phyloP scores from a whole-genome alignment of 2,113 vertebrate genomes.

The Tragelaphus imberbis region DNA sequence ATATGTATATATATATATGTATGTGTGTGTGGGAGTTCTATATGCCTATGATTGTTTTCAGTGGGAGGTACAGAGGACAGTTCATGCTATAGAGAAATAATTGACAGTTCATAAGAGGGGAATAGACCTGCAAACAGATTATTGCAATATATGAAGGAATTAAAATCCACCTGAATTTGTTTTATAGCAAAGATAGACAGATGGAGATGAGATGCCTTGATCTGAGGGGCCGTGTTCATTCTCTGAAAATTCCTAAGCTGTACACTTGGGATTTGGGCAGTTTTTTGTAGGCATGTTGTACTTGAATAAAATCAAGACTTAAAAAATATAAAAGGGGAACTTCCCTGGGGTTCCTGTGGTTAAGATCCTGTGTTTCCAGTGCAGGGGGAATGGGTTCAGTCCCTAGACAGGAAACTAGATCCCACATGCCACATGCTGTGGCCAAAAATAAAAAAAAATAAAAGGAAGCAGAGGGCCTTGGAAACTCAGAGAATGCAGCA shows the following conservation, averaged over 20 bases:
- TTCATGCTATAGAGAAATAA: neutral
- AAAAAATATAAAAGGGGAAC: neutral
- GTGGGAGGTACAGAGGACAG: neutral
- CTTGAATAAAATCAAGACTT: neutral
- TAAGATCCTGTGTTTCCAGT: neutral
- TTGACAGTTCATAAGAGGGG: neutral
- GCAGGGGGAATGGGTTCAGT: neutral
- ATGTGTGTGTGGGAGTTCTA: neutral
- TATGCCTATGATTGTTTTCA: neutral
- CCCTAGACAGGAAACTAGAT: neutral
- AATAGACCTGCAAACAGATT: neutral
- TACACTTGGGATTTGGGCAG: neutral
- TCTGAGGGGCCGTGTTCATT: neutral
- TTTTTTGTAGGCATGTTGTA: neutral
- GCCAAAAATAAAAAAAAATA: neutral
- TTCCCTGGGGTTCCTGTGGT: neutral
- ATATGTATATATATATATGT: rapidly evolving
- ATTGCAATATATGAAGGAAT: neutral
- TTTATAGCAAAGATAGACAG: neutral
- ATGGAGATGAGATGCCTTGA: neutral
- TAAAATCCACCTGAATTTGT: neutral
- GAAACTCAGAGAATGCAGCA: neutral
- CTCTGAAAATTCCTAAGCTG: neutral
- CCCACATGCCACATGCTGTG: neutral
- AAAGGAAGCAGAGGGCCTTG: neutral